Evolutionary conservation across 2,888 invertebrate species (phyloP).

Genomic region (Apamea epomidion): DNA sequence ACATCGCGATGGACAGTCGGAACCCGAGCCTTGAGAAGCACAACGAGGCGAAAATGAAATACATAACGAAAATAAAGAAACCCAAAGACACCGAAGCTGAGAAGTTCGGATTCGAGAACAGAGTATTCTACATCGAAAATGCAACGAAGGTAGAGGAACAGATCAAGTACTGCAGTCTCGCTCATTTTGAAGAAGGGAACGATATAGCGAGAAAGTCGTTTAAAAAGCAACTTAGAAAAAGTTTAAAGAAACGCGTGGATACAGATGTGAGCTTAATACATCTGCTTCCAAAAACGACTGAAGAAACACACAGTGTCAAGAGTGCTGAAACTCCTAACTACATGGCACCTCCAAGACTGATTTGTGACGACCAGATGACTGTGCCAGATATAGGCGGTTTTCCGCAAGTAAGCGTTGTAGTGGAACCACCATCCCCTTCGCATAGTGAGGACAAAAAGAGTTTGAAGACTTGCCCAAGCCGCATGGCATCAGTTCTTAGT

Average conservation of each 20-base stretch:
- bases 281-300: constrained; percentile 80
- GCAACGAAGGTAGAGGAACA: constrained; percentile 89
- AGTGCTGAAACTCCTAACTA: constrained; percentile 69
- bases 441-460: constrained; percentile 91
- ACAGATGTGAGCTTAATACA: constrained; percentile 81
- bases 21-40: constrained; percentile 90
- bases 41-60: constrained; percentile 91
- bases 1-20: constrained; percentile 88
- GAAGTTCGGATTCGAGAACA: constrained; percentile 93
- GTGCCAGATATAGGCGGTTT: constrained; percentile 71
- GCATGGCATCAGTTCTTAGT: constrained; percentile 87
- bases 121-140: constrained; percentile 92
- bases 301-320: constrained; percentile 72
- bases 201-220: constrained; percentile 95
- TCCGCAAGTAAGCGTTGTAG: constrained; percentile 93
- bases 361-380: constrained; percentile 50
- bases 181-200: constrained; percentile 95
- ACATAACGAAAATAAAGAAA: constrained; percentile 87
- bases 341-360: constrained; percentile 58
- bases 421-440: constrained; percentile 94
- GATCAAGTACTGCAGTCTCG: constrained; percentile 94
- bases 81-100: constrained; percentile 86
- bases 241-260: constrained; percentile 83
- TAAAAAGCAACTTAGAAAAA: constrained; percentile 88
- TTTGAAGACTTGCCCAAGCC: constrained; percentile 81